Conservation (phyloP, 37 sponge, comb jelly and placozoan genomes). For the Ephydatia muelleri region DNA sequence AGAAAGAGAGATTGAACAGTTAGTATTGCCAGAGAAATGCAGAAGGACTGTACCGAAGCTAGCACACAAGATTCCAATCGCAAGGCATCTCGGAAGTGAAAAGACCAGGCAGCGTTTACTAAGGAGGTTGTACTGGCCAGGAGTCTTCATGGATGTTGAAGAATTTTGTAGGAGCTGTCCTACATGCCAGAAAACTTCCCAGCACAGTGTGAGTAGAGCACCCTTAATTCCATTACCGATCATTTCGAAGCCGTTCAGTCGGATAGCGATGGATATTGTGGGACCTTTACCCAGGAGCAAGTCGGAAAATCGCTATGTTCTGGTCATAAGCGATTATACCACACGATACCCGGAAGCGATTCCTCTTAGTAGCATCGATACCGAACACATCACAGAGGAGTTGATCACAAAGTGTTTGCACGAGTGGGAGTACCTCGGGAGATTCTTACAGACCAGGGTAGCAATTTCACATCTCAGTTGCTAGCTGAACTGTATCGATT, state of each 20-base stretch:
- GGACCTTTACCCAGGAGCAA: constrained; percentile 25
- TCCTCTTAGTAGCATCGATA: constrained; percentile 12
- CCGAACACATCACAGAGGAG: constrained; percentile 25
- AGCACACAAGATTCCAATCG: constrained; percentile 19
- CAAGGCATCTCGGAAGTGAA: constrained; percentile 20
- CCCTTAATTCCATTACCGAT: constrained; percentile 9
- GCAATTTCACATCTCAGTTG: no score
- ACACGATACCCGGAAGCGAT: constrained; percentile 46
- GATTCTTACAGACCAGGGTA: no score
- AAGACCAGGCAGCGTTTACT: constrained; percentile 16
- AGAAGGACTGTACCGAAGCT: neutral
- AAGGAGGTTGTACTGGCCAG: constrained; percentile 12
- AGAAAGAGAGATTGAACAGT: no score
- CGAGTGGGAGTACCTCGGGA: constrained; percentile 27
- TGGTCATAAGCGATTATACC: constrained; percentile 15
- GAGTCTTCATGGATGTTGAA: constrained; percentile 11
- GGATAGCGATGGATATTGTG: constrained; percentile 27
- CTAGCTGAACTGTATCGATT: no score
- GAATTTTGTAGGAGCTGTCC: constrained; percentile 21
- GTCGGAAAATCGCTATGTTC: neutral
- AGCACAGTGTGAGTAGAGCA: neutral
- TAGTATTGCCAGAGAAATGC: neutral
- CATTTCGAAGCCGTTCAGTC: constrained; percentile 1
- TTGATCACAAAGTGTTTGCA: constrained; percentile 6
- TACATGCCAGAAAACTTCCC: constrained; percentile 17